Evolutionary conservation across 2,888 invertebrate genomes (phyloP).

Genomic region (Tolmerus cingulatus): DNA sequence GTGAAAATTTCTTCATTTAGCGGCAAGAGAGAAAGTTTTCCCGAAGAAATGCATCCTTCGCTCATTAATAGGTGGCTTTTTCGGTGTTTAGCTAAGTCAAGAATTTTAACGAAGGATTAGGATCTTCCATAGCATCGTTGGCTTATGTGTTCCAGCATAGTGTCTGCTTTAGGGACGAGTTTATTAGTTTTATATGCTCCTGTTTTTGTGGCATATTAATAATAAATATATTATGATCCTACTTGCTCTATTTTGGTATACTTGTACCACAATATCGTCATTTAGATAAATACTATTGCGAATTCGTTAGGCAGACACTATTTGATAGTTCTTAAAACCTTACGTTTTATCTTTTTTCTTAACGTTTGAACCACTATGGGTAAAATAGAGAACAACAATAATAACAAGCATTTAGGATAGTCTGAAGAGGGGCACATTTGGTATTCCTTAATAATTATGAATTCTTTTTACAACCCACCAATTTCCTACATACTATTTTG

Average conservation of each 20-base stretch:
- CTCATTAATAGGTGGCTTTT: constrained; percentile 40
- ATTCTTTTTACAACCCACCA: no score
- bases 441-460: no score
- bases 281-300: not conserved
- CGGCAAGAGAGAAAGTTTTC: constrained; percentile 17
- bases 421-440: no score
- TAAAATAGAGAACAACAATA: no score
- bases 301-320: not conserved
- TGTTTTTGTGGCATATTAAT: not conserved
- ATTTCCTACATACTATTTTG: no score
- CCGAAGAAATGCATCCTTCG: constrained; percentile 13
- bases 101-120: constrained; percentile 22
- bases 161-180: not conserved
- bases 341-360: no score
- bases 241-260: not conserved
- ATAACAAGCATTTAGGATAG: no score
- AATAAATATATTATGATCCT: not conserved
- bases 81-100: not conserved
- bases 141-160: not conserved
- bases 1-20: constrained; percentile 24
- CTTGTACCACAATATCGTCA: not conserved
- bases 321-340: no score
- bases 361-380: no score
- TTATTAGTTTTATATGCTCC: not conserved
- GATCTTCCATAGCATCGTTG: not conserved